Evolutionary conservation across 2,888 invertebrate genomes (phyloP).

Genomic region (Xanthorhoe designata): DNA sequence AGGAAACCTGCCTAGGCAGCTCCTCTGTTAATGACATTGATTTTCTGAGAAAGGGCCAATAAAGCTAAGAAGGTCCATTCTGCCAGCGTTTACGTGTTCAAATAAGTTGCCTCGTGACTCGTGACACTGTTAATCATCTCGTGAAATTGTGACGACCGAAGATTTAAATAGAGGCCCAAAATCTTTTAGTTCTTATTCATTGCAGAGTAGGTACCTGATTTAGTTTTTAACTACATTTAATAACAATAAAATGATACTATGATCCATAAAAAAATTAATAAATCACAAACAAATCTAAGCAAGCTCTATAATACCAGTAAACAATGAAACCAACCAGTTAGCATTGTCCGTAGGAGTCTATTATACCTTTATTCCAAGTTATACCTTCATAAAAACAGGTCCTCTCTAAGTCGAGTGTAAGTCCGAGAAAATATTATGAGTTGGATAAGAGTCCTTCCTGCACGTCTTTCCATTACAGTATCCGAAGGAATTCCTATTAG

Average conservation of each 20-base stretch:
- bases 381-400: conserved; percentile 63
- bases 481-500: conserved; percentile 81
- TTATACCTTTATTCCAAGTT: conserved; percentile 53
- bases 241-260: neutral
- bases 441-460: conserved; percentile 69
- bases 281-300: conserved; percentile 5
- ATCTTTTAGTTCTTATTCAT: neutral
- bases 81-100: too few relatives aligned
- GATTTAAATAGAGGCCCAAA: neutral
- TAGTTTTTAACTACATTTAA: neutral
- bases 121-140: too few relatives aligned
- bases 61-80: too few relatives aligned
- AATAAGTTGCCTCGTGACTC: too few relatives aligned
- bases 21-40: too few relatives aligned
- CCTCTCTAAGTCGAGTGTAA: conserved; percentile 67
- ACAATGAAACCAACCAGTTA: conserved; percentile 47
- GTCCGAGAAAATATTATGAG: conserved; percentile 74
- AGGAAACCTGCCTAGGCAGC: too few relatives aligned
- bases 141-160: neutral
- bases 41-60: too few relatives aligned
- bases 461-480: conserved; percentile 82
- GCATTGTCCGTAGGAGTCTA: conserved; percentile 43
- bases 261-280: conserved; percentile 1
- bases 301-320: conserved; percentile 44
- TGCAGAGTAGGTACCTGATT: neutral